Evolutionary conservation across 2,888 invertebrate species (phyloP).

Genomic region (Sympetrum striolatum): DNA sequence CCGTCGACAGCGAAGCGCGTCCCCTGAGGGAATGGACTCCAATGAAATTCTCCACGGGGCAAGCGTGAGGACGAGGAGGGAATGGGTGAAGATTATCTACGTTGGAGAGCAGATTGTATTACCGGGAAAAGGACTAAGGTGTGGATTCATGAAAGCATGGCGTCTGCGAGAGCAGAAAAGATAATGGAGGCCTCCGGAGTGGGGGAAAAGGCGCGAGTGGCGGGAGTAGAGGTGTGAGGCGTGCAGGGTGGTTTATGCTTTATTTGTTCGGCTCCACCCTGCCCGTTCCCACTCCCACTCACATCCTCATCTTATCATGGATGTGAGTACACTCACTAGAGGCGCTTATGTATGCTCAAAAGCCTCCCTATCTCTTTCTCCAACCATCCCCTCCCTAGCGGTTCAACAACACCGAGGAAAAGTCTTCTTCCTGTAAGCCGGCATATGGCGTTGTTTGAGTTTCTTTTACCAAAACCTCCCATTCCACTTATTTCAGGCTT

Average conservation of each 20-base stretch:
- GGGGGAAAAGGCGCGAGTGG: background rate
- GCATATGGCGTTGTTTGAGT: constrained; percentile 41
- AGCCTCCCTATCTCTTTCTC: background rate
- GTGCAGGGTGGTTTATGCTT: background rate
- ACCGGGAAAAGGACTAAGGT: constrained; percentile 12
- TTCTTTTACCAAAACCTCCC: background rate
- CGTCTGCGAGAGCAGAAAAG: background rate
- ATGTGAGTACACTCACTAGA: constrained; percentile 39
- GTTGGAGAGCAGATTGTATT: background rate
- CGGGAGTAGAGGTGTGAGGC: background rate
- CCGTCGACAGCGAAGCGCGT: background rate
- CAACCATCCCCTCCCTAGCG: background rate
- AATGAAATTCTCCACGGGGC: background rate
- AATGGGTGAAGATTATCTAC: background rate
- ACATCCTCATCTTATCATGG: constrained; percentile 26
- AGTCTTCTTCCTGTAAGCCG: constrained; percentile 17
- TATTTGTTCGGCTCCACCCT: constrained; percentile 38
- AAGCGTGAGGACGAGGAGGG: background rate
- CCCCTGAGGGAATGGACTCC: background rate
- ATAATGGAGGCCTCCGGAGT: background rate
- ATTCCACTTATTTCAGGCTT: background rate
- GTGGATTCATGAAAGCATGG: constrained; percentile 2
- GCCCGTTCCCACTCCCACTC: background rate
- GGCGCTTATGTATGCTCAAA: constrained; percentile 28
- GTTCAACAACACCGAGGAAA: constrained; percentile 30